These are phyloP conservation scores for Drosophila quadrilineata DNA, from an alignment of 1,140 invertebrate genomes.

Conservation along the genomic window DNA sequence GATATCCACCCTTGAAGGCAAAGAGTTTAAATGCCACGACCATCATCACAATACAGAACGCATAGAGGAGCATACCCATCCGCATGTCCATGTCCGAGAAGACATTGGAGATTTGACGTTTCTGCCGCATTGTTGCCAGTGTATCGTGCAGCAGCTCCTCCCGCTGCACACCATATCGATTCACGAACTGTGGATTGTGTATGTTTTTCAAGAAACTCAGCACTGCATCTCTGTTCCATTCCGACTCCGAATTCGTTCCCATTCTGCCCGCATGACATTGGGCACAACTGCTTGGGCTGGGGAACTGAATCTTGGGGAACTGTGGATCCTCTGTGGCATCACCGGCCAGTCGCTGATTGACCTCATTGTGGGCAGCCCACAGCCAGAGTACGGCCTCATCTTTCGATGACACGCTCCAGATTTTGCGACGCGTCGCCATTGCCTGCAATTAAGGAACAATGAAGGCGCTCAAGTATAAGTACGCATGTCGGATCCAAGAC, in stretches of 20 bases:
- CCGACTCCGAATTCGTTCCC: constrained; percentile 74
- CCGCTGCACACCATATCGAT: constrained; percentile 77
- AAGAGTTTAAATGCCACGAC: constrained; percentile 90
- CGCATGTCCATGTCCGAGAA: constrained; percentile 87
- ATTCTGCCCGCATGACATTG: constrained; percentile 83
- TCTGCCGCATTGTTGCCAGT: constrained; percentile 65
- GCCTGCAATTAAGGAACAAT: constrained; percentile 52
- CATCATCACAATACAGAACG: constrained; percentile 86
- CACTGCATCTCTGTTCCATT: constrained; percentile 88
- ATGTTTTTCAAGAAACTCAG: constrained; percentile 88
- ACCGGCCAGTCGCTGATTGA: constrained; percentile 92
- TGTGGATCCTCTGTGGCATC: constrained; percentile 95
- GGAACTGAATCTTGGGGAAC: constrained; percentile 96
- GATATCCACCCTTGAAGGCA: constrained; percentile 85
- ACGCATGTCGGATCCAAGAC: background rate
- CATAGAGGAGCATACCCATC: constrained; percentile 88
- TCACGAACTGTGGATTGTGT: constrained; percentile 85
- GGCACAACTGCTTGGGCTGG: constrained; percentile 86
- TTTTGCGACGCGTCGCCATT: constrained; percentile 88
- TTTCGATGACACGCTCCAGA: constrained; percentile 86
- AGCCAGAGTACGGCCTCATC: constrained; percentile 94
- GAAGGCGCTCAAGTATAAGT: background rate
- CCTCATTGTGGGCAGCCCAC: constrained; percentile 97
- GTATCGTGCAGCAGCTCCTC: constrained; percentile 54
- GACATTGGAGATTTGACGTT: constrained; percentile 82